Base-by-base conservation (phyloP, 2,113 vertebrate species). In the Aegotheles bennettii region DNA sequence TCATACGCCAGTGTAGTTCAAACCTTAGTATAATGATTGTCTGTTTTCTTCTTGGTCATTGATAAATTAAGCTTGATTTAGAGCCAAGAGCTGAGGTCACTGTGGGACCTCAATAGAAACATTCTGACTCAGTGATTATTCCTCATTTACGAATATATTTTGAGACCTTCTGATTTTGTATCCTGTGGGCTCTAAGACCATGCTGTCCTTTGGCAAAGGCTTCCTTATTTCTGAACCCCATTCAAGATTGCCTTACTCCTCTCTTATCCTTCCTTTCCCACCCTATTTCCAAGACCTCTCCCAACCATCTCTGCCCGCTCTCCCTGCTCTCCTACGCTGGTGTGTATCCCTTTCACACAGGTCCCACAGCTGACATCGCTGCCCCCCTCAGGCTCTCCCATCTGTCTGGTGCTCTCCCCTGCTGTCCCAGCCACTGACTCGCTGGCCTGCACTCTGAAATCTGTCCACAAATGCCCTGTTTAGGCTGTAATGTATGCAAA, bases 91-190 rank as follows among this genome's bases (percentile, higher is more conserved):
- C 92, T 94, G 88, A 94, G 87, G 77, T 96, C 86, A 88, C 65
- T 85, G 17, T 82, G 57, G 84, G 87, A 87, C 90, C 73, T 81
- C 90, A 87, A 16, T 73, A 96, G 93, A 78, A 96, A 87, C 76
- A 82, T 50, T 92, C 90, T 95, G 92, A 94, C 88, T 96, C 94
- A 92, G 73, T 95, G 85, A 90, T 93, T 86, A 75, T 86, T 95
- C 86, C 64, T 92, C 83, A 89, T 93, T 96, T 96, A 53, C 83
- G 56, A 65, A 75, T 93, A 94, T 93, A 94, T 95, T 97, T 94
- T 95, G 93, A 96, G 90, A 86, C 56, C 85, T 80, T 70, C 89
- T 91, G 89, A 86, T 93, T 93, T 90, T 93, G 68, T 77, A 90
- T 92, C 87, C 88, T 93, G 92, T 92, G 87, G 90, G 71, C 76